phyloP scores from a whole-genome alignment of 2,797 vertebrate species.

The Esox masquinongy region DNA sequence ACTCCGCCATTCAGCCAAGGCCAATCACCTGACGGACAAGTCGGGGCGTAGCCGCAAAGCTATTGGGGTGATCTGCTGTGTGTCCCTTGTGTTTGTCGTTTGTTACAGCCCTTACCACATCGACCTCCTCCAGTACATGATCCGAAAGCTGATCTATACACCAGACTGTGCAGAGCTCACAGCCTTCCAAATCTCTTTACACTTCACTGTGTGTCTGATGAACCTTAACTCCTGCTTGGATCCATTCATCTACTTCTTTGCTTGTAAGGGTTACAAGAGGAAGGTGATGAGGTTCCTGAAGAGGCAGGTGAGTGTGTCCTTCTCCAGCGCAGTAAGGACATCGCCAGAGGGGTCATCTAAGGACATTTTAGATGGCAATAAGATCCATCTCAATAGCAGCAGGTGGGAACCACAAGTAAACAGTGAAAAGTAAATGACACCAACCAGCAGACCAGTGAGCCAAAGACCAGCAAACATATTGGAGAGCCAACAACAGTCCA shows the following conservation, averaged over 20 bases:
- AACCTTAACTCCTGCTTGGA: conserved; percentile 95
- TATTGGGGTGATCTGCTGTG: conserved; percentile 90
- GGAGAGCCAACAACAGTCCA: not conserved
- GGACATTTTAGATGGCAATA: conserved; percentile 71
- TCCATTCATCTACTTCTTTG: conserved; percentile 97
- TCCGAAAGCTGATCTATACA: conserved; percentile 79
- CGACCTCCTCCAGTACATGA: conserved; percentile 92
- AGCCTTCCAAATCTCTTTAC: conserved; percentile 90
- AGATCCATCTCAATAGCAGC: conserved; percentile 63
- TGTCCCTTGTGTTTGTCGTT: conserved; percentile 90
- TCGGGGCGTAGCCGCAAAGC: conserved; percentile 91
- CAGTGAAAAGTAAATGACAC: not conserved
- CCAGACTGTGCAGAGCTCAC: conserved; percentile 76
- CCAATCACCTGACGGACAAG: conserved; percentile 88
- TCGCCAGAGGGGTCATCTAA: conserved; percentile 87
- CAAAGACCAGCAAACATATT: not conserved
- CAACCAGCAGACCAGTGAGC: conserved; percentile 35
- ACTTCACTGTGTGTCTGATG: conserved; percentile 92
- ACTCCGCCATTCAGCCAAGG: conserved; percentile 83
- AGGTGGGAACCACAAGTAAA: conserved; percentile 31
- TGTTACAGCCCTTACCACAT: conserved; percentile 95
- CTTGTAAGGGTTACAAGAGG: conserved; percentile 96
- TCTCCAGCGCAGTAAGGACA: conserved; percentile 86
- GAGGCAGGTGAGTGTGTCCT: conserved; percentile 84
- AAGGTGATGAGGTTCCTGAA: conserved; percentile 87